Conservation (phyloP, 2,797 vertebrate genomes). For the Sarcophilus harrisii region DNA sequence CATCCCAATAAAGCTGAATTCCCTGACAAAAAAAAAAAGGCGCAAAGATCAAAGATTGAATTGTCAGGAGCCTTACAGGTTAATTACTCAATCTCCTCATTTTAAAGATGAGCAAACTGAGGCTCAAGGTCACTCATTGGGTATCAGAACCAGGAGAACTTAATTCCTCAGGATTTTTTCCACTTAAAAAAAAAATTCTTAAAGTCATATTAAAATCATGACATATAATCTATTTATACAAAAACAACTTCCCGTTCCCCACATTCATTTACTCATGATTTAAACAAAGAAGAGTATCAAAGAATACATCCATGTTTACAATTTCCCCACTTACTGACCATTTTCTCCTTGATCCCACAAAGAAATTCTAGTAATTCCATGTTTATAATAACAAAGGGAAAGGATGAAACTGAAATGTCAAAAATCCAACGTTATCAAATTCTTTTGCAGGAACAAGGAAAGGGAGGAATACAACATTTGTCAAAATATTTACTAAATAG, state of each 20-base stretch:
- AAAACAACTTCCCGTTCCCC: constrained; percentile 28
- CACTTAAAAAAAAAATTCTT: constrained; percentile 20
- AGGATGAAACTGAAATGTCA: not conserved
- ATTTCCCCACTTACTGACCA: constrained; percentile 25
- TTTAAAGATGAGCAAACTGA: not conserved
- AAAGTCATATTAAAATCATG: constrained; percentile 23
- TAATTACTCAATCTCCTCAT: not conserved
- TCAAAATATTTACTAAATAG: constrained; percentile 56
- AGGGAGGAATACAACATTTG: not conserved
- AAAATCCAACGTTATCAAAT: constrained; percentile 49
- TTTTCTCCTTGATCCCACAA: constrained; percentile 41
- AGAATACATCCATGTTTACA: constrained; percentile 37
- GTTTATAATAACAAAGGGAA: constrained; percentile 32
- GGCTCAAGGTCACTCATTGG: not conserved
- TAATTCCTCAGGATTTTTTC: not conserved
- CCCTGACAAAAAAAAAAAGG: not conserved
- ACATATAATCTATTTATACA: constrained; percentile 26
- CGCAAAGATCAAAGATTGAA: not conserved
- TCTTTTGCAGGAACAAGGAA: constrained; percentile 15
- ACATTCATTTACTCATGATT: constrained; percentile 21
- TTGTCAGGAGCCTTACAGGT: not conserved
- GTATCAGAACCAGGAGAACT: not conserved
- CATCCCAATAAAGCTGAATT: not conserved
- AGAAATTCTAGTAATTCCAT: constrained; percentile 49
- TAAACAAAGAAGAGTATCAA: constrained; percentile 21